phyloP scores from a whole-genome alignment of 2,797 vertebrate genomes.

The Silurus aristotelis region DNA sequence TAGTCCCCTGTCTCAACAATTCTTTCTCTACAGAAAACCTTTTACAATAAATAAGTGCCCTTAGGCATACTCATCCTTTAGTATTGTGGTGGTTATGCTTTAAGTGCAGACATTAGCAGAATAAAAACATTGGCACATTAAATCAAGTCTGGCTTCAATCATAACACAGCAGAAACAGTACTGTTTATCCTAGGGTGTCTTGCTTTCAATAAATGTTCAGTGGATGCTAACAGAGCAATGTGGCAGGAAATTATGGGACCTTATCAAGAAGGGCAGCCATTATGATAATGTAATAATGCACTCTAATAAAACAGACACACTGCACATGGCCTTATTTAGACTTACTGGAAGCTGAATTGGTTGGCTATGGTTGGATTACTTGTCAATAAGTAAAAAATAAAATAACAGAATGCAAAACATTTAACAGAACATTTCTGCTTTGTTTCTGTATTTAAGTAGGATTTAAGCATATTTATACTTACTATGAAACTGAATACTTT shows the following conservation, averaged over 20 bases:
- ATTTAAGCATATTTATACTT: background rate
- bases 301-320: conserved; percentile 32
- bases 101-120: conserved; percentile 31
- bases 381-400: conserved; percentile 13
- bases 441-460: background rate
- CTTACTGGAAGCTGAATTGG: conserved; percentile 27
- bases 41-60: conserved; percentile 40
- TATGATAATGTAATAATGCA: conserved; percentile 22
- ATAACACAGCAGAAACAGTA: conserved; percentile 45
- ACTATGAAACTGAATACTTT: background rate
- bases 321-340: background rate
- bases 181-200: conserved; percentile 44
- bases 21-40: conserved; percentile 38
- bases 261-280: conserved; percentile 35
- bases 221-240: conserved; percentile 27
- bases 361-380: conserved; percentile 12
- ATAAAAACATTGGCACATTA: conserved; percentile 55
- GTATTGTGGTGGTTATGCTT: conserved; percentile 36
- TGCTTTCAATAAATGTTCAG: conserved; percentile 27
- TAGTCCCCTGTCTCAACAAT: conserved; percentile 10
- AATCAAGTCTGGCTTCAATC: conserved; percentile 52
- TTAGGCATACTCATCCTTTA: conserved; percentile 32
- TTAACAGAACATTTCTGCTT: background rate
- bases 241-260: conserved; percentile 29
- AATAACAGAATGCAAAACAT: too few relatives aligned